Conservation (phyloP, 2,113 vertebrate genomes). For the Tursiops truncatus region DNA sequence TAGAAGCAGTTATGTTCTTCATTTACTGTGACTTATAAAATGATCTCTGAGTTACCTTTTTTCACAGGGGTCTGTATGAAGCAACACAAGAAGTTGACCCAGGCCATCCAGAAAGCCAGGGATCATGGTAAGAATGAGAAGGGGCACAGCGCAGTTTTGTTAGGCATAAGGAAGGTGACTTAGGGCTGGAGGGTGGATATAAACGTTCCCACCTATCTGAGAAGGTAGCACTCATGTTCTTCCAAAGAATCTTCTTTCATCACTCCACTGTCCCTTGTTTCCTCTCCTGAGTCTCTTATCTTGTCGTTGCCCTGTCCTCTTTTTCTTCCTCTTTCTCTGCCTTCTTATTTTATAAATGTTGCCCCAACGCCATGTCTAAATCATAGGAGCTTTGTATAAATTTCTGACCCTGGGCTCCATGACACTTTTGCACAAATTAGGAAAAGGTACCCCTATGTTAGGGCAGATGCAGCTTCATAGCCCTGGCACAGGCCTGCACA, state of each 20-base stretch:
- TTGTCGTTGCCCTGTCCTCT: not conserved
- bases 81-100: constrained; percentile 87
- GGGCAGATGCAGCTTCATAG: not conserved
- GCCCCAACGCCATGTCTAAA: not conserved
- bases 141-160: not conserved
- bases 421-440: not conserved
- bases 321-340: not conserved
- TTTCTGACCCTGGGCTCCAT: not conserved
- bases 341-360: not conserved
- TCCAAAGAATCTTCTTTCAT: not conserved
- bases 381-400: not conserved
- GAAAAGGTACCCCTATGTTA: not conserved
- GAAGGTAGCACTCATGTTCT: not conserved
- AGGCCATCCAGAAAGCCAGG: constrained; percentile 86
- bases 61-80: constrained; percentile 91
- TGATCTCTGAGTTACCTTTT: not conserved
- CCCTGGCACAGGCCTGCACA: not conserved
- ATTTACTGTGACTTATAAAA: not conserved
- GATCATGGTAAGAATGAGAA: constrained; percentile 85
- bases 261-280: not conserved
- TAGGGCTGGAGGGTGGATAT: not conserved
- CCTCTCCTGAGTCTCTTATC: not conserved
- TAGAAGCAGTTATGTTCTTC: not conserved
- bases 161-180: not conserved
- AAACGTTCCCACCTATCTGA: not conserved